Conservation (phyloP, 1,140 invertebrate species). For the Centruroides vittatus region DNA sequence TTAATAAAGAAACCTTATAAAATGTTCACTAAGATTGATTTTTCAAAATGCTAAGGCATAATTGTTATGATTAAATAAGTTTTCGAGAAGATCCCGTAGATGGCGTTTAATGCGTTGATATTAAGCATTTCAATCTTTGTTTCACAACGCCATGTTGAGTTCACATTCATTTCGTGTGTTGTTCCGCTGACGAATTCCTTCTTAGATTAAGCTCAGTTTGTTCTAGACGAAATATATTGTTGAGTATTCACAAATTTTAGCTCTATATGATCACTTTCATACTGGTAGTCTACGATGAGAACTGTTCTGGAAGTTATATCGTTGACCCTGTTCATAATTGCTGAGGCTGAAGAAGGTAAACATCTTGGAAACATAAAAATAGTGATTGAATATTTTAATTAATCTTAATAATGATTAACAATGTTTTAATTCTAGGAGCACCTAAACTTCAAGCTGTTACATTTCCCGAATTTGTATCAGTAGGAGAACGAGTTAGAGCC, state of each 20-base stretch:
- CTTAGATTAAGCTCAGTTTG: no score
- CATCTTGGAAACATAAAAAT: neutral
- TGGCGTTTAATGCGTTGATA: neutral
- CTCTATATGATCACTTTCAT: no score
- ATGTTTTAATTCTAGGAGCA: neutral
- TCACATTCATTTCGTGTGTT: neutral
- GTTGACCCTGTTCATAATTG: neutral
- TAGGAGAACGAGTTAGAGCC: conserved; percentile 3
- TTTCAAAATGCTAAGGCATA: no score
- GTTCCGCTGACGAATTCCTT: neutral
- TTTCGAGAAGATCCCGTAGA: no score
- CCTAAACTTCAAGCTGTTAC: conserved; percentile 4
- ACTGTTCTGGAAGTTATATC: no score
- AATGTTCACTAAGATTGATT: no score
- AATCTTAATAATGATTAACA: neutral
- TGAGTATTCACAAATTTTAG: no score
- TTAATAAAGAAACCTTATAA: no score
- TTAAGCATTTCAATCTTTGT: neutral
- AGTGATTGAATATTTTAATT: neutral
- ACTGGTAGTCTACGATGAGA: no score
- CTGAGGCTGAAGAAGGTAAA: neutral
- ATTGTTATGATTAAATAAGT: no score
- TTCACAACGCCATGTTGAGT: neutral
- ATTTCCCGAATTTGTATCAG: conserved; percentile 7
- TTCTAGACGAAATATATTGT: no score